Percentiles rank a stretch among this genome's conserved stretches.
Evolutionary conservation across 2,113 vertebrate species (phyloP).

Genomic region (Malurus elegans): DNA sequence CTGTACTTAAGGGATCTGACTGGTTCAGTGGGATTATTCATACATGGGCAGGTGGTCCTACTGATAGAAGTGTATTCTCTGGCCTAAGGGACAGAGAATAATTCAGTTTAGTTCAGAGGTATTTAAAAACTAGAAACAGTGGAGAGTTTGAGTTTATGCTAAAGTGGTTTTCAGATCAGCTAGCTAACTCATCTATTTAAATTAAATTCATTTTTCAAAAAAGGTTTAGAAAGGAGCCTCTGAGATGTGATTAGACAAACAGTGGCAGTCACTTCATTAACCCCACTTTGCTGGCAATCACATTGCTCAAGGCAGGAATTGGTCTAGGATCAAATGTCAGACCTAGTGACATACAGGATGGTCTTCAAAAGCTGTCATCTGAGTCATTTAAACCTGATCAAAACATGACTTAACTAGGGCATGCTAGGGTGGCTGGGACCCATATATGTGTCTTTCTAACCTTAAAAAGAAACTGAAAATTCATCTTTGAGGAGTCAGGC

Average conservation of each 20-base stretch:
- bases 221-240: neutral
- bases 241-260: neutral
- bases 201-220: neutral
- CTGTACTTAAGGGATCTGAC: neutral
- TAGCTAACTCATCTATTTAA: neutral
- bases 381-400: neutral
- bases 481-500: neutral
- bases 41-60: neutral
- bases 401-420: neutral
- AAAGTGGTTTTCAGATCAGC: neutral
- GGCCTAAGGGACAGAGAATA: neutral
- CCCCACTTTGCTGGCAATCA: neutral
- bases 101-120: neutral
- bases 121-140: neutral
- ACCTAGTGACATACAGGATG: neutral
- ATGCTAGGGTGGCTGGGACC: rapidly evolving
- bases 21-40: neutral
- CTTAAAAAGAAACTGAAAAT: neutral
- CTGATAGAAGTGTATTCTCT: neutral
- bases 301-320: neutral
- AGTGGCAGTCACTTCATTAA: neutral
- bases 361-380: neutral
- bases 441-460: neutral
- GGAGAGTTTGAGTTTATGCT: neutral
- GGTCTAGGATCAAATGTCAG: neutral